These are phyloP conservation scores for Penelope pileata DNA, from an alignment of 2,113 vertebrate species.

Conservation along the genomic window DNA sequence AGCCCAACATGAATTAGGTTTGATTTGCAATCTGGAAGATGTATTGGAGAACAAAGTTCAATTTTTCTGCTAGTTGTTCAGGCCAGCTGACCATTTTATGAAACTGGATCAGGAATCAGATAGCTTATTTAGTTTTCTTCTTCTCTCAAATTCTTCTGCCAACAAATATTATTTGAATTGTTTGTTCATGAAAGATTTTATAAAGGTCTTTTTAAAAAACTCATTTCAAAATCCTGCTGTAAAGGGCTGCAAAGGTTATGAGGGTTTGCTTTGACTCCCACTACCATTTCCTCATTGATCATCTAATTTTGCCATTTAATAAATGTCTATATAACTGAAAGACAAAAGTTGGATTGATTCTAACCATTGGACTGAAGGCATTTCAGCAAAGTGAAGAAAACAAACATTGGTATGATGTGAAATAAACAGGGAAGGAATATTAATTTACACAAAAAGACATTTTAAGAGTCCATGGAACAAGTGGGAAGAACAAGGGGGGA, in stretches of 20 bases:
- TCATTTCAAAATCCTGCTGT: neutral
- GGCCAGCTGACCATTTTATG: neutral
- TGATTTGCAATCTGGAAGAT: neutral
- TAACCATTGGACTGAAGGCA: neutral
- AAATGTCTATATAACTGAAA: constrained; percentile 1
- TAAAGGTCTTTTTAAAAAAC: constrained; percentile 39
- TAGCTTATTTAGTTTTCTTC: constrained; percentile 15
- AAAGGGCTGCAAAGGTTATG: constrained; percentile 46
- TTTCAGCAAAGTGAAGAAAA: neutral
- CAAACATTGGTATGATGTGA: neutral
- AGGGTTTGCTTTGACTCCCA: constrained; percentile 33
- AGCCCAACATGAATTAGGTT: neutral
- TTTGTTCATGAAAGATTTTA: constrained; percentile 59
- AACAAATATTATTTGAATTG: constrained; percentile 39
- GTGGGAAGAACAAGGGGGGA: fast-evolving
- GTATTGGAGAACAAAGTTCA: neutral
- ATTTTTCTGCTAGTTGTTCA: neutral
- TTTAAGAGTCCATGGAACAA: neutral
- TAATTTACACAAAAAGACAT: neutral
- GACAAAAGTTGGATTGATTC: constrained; percentile 28
- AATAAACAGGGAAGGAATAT: constrained; percentile 1
- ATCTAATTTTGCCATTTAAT: constrained; percentile 39
- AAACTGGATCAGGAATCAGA: neutral
- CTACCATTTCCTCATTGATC: constrained; percentile 40
- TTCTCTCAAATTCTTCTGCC: constrained; percentile 38